Percentiles rank a stretch among this genome's conserved stretches.
Conservation (phyloP, 1,140 invertebrate genomes). For the Drosophila chauvacae region DNA sequence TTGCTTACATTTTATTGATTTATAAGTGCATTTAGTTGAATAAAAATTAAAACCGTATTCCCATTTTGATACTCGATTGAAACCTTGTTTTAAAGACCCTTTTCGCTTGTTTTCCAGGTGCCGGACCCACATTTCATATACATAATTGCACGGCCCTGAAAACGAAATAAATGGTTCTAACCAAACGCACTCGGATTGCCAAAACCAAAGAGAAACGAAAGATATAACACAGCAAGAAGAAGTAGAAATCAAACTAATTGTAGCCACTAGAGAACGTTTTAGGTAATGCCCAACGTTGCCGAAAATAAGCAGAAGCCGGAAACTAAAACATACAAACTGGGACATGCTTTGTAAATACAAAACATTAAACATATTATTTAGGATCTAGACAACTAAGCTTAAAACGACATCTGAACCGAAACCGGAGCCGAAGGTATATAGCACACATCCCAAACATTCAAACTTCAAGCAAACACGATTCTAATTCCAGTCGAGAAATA, state of each 20-base stretch:
- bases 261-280: slow-evolving; percentile 5
- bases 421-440: slow-evolving; percentile 22
- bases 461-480: slow-evolving; percentile 41
- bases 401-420: slow-evolving; percentile 44
- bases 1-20: no score
- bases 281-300: slow-evolving; percentile 11
- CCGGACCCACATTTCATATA: slow-evolving; percentile 7
- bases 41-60: no score
- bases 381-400: slow-evolving; percentile 68
- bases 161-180: slow-evolving; percentile 14
- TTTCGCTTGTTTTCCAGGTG: slow-evolving; percentile 1
- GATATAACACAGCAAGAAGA: slow-evolving; percentile 5
- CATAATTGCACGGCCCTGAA: not conserved
- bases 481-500: slow-evolving; percentile 56
- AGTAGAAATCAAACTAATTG: not conserved
- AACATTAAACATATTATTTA: slow-evolving; percentile 16
- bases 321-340: slow-evolving; percentile 8
- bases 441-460: slow-evolving; percentile 49
- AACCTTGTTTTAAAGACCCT: not conserved
- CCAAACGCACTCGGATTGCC: slow-evolving; percentile 22
- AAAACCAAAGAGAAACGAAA: slow-evolving; percentile 32
- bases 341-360: slow-evolving; percentile 40
- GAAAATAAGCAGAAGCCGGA: slow-evolving; percentile 5
- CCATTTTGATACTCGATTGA: no score
- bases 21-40: no score